Percentiles rank a stretch among this genome's conserved stretches.
These are phyloP conservation scores for Corynorhinus townsendii DNA, from an alignment of 2,113 vertebrate genomes.

Conservation along the genomic window DNA sequence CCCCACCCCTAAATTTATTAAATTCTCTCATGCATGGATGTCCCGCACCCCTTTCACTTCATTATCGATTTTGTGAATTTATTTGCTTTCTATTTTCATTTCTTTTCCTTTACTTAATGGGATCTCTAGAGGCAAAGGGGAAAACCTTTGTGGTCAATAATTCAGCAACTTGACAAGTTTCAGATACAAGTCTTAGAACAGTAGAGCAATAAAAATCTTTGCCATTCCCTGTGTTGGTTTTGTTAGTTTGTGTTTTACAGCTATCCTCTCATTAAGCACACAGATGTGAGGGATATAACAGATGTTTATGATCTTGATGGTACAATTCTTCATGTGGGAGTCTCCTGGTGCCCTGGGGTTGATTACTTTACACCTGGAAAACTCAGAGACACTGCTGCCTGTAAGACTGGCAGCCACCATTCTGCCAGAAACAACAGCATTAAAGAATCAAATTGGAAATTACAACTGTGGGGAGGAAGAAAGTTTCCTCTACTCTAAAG, in stretches of 20 bases:
- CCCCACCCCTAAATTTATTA: background rate
- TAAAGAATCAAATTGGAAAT: slow-evolving; percentile 12
- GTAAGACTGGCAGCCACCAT: background rate
- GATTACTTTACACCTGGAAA: background rate
- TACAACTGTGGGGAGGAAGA: background rate
- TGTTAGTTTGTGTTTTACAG: background rate
- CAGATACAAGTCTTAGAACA: background rate
- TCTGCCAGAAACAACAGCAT: background rate
- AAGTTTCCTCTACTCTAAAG: background rate
- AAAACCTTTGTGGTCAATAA: background rate
- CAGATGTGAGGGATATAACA: background rate
- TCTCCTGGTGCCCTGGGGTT: background rate
- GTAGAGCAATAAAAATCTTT: background rate
- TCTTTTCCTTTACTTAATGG: slow-evolving; percentile 1
- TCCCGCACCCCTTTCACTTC: background rate
- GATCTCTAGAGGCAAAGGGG: background rate
- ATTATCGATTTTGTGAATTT: background rate
- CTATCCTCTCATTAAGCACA: background rate
- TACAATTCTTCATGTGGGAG: background rate
- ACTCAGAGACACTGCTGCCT: background rate
- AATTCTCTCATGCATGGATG: background rate
- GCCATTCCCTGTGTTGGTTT: background rate
- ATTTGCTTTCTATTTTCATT: background rate
- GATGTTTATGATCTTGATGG: background rate
- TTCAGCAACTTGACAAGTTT: background rate